phyloP scores from a whole-genome alignment of 2,797 vertebrate genomes.

The Aplochiton taeniatus region DNA sequence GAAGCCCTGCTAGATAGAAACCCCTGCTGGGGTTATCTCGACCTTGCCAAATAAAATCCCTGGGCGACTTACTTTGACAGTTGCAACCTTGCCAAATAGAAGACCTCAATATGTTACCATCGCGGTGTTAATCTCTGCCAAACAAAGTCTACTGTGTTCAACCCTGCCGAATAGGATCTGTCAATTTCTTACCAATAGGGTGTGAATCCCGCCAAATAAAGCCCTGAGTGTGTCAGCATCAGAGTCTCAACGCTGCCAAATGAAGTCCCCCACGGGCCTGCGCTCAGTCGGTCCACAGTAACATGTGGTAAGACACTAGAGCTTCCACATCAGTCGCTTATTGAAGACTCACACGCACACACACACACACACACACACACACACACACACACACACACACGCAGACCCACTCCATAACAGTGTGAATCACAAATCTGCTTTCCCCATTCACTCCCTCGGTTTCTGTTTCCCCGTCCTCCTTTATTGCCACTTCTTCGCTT shows the following conservation, averaged over 20 bases:
- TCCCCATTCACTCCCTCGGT: too few species aligned
- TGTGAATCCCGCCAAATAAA: too few species aligned
- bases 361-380: background rate
- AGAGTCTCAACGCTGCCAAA: too few species aligned
- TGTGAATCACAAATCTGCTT: too few species aligned
- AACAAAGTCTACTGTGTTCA: too few species aligned
- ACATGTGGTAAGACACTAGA: constrained; percentile 43
- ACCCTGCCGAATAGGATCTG: too few species aligned
- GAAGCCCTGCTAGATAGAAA: constrained; percentile 64
- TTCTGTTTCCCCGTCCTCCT: background rate
- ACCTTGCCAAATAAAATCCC: too few species aligned
- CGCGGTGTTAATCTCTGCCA: background rate
- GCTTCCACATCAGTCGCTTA: constrained; percentile 63
- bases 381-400: constrained; percentile 6
- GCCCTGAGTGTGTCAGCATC: too few species aligned
- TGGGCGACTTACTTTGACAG: constrained; percentile 1
- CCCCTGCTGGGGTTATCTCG: constrained; percentile 45
- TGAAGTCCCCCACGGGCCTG: too few species aligned
- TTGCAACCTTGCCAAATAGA: constrained; percentile 28
- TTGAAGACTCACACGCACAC: constrained; percentile 49
- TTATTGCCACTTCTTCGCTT: background rate
- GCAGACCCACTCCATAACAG: background rate
- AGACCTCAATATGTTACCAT: constrained; percentile 18
- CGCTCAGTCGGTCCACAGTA: background rate
- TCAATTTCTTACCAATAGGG: too few species aligned